phyloP scores from a whole-genome alignment of 2,888 invertebrate genomes.

The Troglohyphantes excavatus region DNA sequence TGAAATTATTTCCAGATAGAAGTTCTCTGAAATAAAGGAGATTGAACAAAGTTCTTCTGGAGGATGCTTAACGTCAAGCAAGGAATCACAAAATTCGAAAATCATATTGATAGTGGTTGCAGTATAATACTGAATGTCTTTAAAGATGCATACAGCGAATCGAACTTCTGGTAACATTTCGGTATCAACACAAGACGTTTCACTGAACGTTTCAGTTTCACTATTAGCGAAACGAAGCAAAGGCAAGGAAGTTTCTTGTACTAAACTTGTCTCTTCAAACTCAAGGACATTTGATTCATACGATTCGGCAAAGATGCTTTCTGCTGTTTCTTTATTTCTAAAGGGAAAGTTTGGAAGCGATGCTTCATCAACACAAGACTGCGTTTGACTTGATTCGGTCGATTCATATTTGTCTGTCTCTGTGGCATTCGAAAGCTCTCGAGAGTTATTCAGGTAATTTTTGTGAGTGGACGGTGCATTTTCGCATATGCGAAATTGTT shows the following conservation, averaged over 20 bases:
- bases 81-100: background rate
- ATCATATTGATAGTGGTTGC: background rate
- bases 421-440: background rate
- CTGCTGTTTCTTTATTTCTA: too few relatives aligned
- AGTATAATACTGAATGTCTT: background rate
- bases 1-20: background rate
- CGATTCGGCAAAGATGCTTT: background rate
- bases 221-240: constrained; percentile 7
- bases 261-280: background rate
- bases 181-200: constrained; percentile 7
- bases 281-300: background rate
- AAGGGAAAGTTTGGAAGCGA: too few relatives aligned
- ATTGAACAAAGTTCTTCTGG: background rate
- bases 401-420: background rate
- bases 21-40: background rate
- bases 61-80: background rate
- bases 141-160: background rate
- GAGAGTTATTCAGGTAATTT: too few relatives aligned
- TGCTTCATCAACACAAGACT: background rate
- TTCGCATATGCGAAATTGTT: background rate
- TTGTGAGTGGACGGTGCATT: background rate
- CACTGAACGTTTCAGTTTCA: background rate
- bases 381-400: background rate
- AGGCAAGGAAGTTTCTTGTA: background rate
- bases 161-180: background rate